Conservation (phyloP, 2,113 vertebrate genomes). For the Xiphophorus maculatus region DNA sequence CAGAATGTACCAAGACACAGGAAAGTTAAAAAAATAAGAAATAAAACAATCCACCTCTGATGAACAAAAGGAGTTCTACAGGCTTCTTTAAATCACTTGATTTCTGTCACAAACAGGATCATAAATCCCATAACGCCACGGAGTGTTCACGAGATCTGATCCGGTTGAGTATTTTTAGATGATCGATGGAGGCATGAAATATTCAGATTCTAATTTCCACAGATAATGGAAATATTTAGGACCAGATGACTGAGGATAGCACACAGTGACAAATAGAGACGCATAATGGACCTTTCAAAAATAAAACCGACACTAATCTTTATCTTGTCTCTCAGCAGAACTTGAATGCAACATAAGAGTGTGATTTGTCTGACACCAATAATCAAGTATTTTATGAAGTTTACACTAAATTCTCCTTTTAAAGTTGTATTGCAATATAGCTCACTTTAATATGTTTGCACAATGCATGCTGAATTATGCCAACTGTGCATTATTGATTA, state of each 20-base stretch:
- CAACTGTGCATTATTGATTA: not conserved
- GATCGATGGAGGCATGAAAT: conserved; percentile 70
- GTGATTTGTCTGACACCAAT: not conserved
- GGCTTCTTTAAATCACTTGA: conserved; percentile 1
- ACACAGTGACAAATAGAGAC: conserved; percentile 39
- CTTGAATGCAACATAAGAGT: too few species aligned
- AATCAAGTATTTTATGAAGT: not conserved
- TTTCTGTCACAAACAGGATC: conserved; percentile 29
- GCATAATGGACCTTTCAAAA: not conserved
- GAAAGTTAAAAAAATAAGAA: not conserved
- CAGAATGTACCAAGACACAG: not conserved
- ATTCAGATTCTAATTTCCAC: conserved; percentile 75
- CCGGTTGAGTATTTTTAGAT: conserved; percentile 71
- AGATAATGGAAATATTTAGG: conserved; percentile 69
- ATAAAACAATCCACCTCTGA: not conserved
- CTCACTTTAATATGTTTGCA: not conserved
- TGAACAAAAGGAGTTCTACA: not conserved
- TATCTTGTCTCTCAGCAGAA: too few species aligned
- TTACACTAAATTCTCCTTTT: not conserved
- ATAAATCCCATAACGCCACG: conserved; percentile 17
- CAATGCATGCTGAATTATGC: not conserved
- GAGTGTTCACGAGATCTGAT: conserved; percentile 41
- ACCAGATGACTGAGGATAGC: conserved; percentile 34
- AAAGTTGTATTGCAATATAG: not conserved
- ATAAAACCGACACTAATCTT: not conserved